Percentiles rank a stretch among this genome's conserved stretches.
These are phyloP conservation scores for Callipepla californica DNA, from an alignment of 2,113 vertebrate species.

Conservation along the genomic window DNA sequence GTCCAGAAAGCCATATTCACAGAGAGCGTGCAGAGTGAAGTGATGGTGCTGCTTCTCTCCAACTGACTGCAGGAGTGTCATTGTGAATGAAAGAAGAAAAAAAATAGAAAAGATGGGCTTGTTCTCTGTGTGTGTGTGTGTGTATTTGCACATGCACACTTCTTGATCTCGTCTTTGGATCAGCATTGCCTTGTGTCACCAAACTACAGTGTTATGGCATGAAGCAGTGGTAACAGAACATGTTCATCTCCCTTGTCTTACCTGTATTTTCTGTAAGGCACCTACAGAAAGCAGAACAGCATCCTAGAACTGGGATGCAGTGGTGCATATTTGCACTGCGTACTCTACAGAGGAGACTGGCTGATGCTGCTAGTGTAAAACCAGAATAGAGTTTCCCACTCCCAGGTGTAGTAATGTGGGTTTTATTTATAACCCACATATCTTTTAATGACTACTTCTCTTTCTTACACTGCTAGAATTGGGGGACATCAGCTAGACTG, in stretches of 20 bases:
- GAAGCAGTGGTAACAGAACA: neutral
- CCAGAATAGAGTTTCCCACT: neutral
- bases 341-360: neutral
- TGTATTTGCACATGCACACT: neutral
- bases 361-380: neutral
- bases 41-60: slow-evolving; percentile 31
- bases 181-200: neutral
- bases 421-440: neutral
- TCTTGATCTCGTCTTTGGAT: neutral
- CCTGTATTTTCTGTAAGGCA: neutral
- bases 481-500: neutral
- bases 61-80: neutral
- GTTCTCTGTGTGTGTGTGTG: neutral
- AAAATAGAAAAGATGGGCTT: neutral
- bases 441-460: neutral
- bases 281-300: neutral
- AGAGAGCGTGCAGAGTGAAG: neutral
- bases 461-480: neutral
- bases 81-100: neutral
- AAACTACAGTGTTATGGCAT: neutral
- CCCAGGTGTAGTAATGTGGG: rapidly evolving
- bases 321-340: rapidly evolving
- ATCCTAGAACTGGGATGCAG: neutral
- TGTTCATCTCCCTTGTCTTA: neutral
- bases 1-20: slow-evolving; percentile 54